Percentiles rank a stretch among this genome's conserved stretches.
Conservation (phyloP, 2,113 vertebrate species). For the Oxygymnocypris stewartii region DNA sequence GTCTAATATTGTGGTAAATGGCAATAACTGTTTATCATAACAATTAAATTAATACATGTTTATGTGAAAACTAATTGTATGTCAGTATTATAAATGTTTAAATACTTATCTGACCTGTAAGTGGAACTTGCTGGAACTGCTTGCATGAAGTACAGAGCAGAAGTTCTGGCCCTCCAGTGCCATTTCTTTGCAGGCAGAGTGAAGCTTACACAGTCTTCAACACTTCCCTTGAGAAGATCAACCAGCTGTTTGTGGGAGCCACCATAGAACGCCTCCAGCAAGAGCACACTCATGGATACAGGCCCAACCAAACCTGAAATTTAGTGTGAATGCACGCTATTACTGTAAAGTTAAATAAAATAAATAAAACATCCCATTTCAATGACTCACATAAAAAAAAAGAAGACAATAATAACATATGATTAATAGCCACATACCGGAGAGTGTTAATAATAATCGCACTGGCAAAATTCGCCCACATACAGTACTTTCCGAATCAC, state of each 20-base stretch:
- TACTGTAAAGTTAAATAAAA: not conserved
- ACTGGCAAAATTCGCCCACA: slow-evolving; percentile 50
- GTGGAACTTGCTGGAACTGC: slow-evolving; percentile 74
- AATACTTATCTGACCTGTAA: slow-evolving; percentile 42
- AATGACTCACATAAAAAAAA: not conserved
- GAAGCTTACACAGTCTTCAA: slow-evolving; percentile 75
- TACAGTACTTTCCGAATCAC: slow-evolving; percentile 58
- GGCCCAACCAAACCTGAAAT: not conserved
- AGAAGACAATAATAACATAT: not conserved
- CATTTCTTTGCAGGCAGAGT: slow-evolving; percentile 94
- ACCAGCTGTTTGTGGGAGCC: slow-evolving; percentile 95
- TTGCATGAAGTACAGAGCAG: slow-evolving; percentile 89
- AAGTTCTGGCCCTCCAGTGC: slow-evolving; percentile 92
- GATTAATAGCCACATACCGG: not conserved
- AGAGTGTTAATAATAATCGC: slow-evolving; percentile 20
- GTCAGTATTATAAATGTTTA: not conserved
- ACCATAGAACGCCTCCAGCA: slow-evolving; percentile 91
- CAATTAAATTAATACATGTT: not conserved
- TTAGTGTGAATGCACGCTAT: not conserved
- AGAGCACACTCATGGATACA: slow-evolving; percentile 77
- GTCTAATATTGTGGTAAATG: not conserved
- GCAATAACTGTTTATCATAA: not conserved
- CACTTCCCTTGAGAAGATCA: slow-evolving; percentile 83
- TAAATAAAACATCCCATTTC: not conserved
- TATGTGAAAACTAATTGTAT: not conserved